A percentile compares a stretch with the other conserved stretches of the same genome.
These are phyloP conservation scores for Morpho helenor DNA, from an alignment of 2,888 invertebrate species.

Conservation along the genomic window DNA sequence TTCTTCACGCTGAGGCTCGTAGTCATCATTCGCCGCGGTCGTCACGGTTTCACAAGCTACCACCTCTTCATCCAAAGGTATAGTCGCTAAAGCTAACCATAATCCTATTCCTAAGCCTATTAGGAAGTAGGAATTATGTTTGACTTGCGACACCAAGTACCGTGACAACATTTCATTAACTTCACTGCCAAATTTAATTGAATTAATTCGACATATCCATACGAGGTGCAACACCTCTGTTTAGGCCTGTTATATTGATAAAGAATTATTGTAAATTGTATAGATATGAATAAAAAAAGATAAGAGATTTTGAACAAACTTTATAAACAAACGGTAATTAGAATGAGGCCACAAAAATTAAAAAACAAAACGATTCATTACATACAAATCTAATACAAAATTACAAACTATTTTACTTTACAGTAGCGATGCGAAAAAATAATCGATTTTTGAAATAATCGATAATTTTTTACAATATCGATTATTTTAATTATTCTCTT, in stretches of 20 bases:
- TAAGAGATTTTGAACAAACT: no score
- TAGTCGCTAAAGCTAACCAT: constrained; percentile 72
- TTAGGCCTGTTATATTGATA: constrained; percentile 3
- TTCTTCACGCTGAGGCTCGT: constrained; percentile 60
- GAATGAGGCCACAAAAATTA: no score
- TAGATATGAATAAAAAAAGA: constrained; percentile 1
- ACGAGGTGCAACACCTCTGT: background rate
- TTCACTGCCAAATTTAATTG: background rate
- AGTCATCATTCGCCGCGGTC: constrained; percentile 47
- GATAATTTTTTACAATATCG: no score
- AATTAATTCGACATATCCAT: constrained; percentile 11
- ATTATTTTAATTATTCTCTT: no score
- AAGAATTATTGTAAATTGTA: constrained; percentile 5
- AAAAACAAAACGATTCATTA: no score
- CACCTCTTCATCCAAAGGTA: constrained; percentile 63
- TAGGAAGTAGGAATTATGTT: constrained; percentile 79
- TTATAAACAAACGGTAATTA: no score
- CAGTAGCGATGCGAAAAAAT: no score
- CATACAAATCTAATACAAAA: no score
- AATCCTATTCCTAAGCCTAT: constrained; percentile 77
- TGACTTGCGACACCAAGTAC: constrained; percentile 67
- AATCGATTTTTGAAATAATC: no score
- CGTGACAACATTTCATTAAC: constrained; percentile 56
- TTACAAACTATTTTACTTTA: no score
- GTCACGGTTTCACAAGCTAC: constrained; percentile 34